Base-by-base conservation (phyloP, 1,140 invertebrate genomes). In the Drosophila nigromelanica region DNA sequence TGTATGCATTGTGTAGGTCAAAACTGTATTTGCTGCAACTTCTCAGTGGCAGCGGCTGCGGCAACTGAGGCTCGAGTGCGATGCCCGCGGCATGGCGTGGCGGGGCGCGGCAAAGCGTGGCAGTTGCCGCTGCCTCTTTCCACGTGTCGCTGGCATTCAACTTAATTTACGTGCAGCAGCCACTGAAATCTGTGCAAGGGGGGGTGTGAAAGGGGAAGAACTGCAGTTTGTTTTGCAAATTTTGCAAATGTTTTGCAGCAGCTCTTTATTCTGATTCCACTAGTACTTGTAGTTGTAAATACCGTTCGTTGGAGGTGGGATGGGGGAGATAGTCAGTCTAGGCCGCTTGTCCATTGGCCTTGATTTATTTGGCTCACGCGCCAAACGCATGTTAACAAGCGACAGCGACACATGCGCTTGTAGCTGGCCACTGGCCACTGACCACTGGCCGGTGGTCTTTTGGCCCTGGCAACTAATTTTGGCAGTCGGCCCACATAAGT, bases 321-420 rank as follows among this genome's bases (percentile, higher is more conserved):
- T 12, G 35, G 24, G 39, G 11, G 12, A 4, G 10, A 12, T 10
- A 12, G 24, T n/a, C 18, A 18, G 27, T 33, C 30, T 21, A n/a
- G 21, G 50, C 18, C 39, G 15, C 33, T 56, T 59, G 67, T 51
- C 51, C 42, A 60, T 70, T 71, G 67, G 48, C 69, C 78, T 87
- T 87, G 80, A 87, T 87, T 87, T 87, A 89, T 87, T 86, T 89
- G 83, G 71, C 60, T 63, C 80, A 80, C 80, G 81, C 82, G 75
- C 82, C 81, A 87, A 86, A 81, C 71, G 71, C 81, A 81, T 86
- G 81, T 86, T 87, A 86, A 86, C 82, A 87, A 82, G 81, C 60
- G 45, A n/a, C 71, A 61, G 52, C 62, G 24, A 42, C 60, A 58
- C 24, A 58, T 58, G 55, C 40, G 59, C 43, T 18, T 24, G 55